Evolutionary conservation across 2,113 vertebrate genomes (phyloP).

Genomic region (Leptocoma aspasia): DNA sequence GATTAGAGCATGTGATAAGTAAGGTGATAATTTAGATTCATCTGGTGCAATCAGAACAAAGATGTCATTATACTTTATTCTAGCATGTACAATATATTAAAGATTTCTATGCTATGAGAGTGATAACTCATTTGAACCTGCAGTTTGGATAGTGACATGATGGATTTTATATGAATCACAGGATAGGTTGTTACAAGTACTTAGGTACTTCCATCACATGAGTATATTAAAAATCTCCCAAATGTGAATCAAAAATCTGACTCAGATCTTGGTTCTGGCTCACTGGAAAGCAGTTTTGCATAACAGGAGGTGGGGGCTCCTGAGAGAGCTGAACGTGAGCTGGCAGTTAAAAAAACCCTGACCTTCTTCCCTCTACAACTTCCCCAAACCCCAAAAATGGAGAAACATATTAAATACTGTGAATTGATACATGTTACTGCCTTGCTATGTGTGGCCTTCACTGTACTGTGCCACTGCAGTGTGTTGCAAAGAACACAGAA

Average conservation of each 20-base stretch:
- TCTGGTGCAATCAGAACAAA: not conserved
- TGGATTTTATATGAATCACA: not conserved
- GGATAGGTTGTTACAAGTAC: not conserved
- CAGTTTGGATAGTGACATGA: not conserved
- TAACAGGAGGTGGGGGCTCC: not conserved
- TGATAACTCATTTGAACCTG: not conserved
- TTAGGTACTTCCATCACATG: not conserved
- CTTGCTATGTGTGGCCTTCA: not conserved
- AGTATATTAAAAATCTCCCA: not conserved
- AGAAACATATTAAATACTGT: not conserved
- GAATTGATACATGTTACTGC: not conserved
- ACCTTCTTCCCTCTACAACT: not conserved
- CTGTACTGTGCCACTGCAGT: not conserved
- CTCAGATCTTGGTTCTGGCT: not conserved
- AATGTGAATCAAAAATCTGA: not conserved
- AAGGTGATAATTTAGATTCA: not conserved
- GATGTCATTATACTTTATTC: not conserved
- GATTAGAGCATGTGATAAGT: not conserved
- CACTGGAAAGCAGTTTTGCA: not conserved
- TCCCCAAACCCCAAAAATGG: rapidly evolving
- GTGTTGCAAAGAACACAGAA: not conserved
- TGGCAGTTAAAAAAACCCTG: not conserved
- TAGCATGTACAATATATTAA: not conserved
- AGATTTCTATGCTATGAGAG: not conserved
- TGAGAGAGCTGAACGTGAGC: not conserved